Percentiles rank a stretch among this genome's conserved stretches.
phyloP scores from a whole-genome alignment of 2,797 vertebrate species.

The Crax fasciolata region DNA sequence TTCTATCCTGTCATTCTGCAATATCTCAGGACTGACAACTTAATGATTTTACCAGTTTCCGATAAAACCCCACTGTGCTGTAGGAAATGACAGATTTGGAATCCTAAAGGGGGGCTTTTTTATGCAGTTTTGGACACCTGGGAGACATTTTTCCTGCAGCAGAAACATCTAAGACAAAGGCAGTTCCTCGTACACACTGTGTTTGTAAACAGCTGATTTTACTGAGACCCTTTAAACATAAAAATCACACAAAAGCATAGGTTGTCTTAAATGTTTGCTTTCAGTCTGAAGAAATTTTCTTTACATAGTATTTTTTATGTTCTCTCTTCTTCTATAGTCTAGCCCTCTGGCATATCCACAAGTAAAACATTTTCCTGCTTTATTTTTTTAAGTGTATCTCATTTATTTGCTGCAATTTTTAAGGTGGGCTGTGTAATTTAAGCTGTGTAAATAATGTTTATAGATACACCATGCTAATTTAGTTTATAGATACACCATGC shows the following conservation, averaged over 20 bases:
- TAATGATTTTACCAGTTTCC: conserved; percentile 92
- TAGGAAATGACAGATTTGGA: conserved; percentile 87
- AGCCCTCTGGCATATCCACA: neutral
- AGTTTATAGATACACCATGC: neutral
- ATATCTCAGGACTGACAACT: conserved; percentile 87
- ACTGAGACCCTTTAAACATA: neutral
- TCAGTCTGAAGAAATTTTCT: neutral
- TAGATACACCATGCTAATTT: neutral
- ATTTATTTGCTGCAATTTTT: neutral
- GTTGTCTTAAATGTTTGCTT: neutral
- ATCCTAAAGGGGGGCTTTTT: conserved; percentile 82
- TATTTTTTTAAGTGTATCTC: neutral
- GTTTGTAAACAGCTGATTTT: conserved; percentile 55
- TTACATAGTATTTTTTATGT: neutral
- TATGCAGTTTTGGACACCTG: conserved; percentile 81
- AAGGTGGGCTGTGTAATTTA: neutral
- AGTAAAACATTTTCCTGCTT: conserved; percentile 25
- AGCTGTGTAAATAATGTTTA: neutral
- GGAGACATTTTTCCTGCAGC: conserved; percentile 67
- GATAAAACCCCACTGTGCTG: conserved; percentile 83
- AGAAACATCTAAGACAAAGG: conserved; percentile 39
- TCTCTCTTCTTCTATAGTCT: neutral
- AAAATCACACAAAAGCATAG: neutral
- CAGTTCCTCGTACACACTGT: neutral
- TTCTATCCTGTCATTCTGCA: conserved; percentile 85